Conservation (phyloP, 2,113 vertebrate genomes). For the Ceuthmochares aereus region DNA sequence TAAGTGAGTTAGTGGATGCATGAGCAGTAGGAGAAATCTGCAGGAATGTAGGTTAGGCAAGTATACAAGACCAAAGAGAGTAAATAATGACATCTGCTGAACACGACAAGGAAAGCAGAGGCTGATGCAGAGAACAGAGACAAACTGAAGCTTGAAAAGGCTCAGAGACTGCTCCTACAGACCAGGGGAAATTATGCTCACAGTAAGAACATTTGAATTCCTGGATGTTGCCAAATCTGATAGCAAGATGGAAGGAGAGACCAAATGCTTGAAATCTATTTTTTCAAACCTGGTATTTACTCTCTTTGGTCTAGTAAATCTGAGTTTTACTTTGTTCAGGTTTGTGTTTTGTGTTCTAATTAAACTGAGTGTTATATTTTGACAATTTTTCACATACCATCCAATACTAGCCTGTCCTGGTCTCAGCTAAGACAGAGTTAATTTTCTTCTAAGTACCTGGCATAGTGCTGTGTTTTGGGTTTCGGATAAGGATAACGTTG, state of each 20-base stretch:
- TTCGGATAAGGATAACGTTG: too few relatives aligned
- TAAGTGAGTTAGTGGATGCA: not conserved
- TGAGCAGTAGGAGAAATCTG: not conserved
- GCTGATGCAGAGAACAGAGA: not conserved
- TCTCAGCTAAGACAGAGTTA: too few relatives aligned
- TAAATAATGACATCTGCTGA: not conserved
- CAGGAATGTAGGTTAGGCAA: not conserved
- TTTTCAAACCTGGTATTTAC: not conserved
- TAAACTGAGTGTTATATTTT: not conserved
- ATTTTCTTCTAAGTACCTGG: too few relatives aligned
- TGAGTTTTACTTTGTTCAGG: not conserved
- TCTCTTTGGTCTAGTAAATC: not conserved
- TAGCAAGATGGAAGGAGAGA: not conserved
- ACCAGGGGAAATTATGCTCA: not conserved
- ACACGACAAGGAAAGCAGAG: not conserved
- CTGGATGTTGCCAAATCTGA: not conserved
- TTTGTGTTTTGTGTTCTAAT: not conserved
- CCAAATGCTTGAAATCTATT: not conserved
- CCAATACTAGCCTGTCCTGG: not conserved
- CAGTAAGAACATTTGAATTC: not conserved
- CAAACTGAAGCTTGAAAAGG: not conserved
- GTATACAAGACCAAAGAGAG: not conserved
- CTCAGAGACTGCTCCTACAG: not conserved
- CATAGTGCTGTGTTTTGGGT: too few relatives aligned
- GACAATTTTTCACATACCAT: not conserved